Evolutionary conservation across 2,888 invertebrate genomes (phyloP), one percentile per base, ranked within the genome.

Genomic region (Hololepta plana): DNA sequence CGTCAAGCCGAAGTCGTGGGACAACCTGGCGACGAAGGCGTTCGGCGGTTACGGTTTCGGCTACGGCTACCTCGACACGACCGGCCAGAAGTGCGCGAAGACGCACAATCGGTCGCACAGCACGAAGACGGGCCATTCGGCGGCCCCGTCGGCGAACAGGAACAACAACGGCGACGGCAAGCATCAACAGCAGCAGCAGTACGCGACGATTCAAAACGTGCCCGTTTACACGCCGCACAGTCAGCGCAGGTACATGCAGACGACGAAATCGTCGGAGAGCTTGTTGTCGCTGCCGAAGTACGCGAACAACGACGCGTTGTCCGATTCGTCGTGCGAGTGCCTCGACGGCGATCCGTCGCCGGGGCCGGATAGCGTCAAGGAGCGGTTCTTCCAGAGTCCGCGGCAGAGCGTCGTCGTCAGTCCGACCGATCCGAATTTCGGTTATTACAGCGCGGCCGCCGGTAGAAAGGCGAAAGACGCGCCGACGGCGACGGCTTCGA

Each of bases 1-100:
- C 2, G 51, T 49, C 1, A 87, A 85, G 44, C 85, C 85, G 1
- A 85, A 85, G 48, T 85, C 84, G 0, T 85, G 85, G 84, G 85
- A 85, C 46, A 85, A 85, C 52, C 56, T 87, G 28, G 76, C 84
- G 0, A 81, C 81, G 2, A 84, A 82, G 55, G 75, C 77, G 0
- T 74, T 80, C 37, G 81, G 82, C 1, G 84, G 82, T 1, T 84
- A 85, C 37, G 81, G 82, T 3, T 84, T 81, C 41, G 84, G 84
- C 38, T 85, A 82, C 42, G 84, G 82, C 4, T 84, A 81, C 42
- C 54, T 80, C 28, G 81, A 81, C 40, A 73, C 76, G 1, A 34
- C 36, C 43, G 49, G 3, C 27, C 31, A 17, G 30, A 31, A 34
- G 20, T 28, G 30, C 14, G 34, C 26, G 28, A 37, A 35, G 24